Conservation (phyloP, 2,797 vertebrate genomes). For the Tapera naevia region DNA sequence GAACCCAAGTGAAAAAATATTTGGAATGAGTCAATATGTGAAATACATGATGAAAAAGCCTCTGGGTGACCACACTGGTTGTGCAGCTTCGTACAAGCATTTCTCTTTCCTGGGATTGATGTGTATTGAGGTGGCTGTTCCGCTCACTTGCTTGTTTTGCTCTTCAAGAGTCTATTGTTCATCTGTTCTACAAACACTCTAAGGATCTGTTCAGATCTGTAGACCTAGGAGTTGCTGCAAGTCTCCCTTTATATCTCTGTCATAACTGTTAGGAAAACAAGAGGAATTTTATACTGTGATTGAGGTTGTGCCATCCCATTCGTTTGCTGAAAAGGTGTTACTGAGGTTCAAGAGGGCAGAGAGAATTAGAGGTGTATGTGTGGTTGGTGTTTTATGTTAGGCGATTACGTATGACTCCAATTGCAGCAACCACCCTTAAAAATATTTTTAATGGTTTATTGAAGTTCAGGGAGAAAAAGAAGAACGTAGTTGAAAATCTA, state of each 20-base stretch:
- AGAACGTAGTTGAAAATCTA: background rate
- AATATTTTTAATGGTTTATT: background rate
- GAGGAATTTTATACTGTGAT: background rate
- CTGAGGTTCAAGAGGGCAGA: background rate
- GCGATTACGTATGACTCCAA: background rate
- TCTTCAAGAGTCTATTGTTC: conserved; percentile 8
- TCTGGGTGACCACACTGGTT: background rate
- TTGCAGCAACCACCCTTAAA: background rate
- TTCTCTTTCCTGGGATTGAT: conserved; percentile 3
- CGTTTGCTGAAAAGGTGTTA: background rate
- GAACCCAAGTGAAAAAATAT: conserved; percentile 3
- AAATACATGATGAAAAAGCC: background rate
- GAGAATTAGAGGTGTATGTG: background rate
- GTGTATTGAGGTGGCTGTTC: background rate
- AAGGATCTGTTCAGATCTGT: background rate
- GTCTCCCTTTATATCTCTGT: background rate
- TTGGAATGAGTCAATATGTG: conserved; percentile 21
- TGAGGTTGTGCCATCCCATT: background rate
- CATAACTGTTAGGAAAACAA: background rate
- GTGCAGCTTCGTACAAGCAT: conserved; percentile 46
- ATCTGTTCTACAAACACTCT: background rate
- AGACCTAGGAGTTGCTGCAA: background rate
- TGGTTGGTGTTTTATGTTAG: background rate
- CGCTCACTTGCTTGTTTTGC: conserved; percentile 1
- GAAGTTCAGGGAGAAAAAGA: background rate